phyloP scores from a whole-genome alignment of 1,140 invertebrate genomes.

The Drosophila biarmipes region DNA sequence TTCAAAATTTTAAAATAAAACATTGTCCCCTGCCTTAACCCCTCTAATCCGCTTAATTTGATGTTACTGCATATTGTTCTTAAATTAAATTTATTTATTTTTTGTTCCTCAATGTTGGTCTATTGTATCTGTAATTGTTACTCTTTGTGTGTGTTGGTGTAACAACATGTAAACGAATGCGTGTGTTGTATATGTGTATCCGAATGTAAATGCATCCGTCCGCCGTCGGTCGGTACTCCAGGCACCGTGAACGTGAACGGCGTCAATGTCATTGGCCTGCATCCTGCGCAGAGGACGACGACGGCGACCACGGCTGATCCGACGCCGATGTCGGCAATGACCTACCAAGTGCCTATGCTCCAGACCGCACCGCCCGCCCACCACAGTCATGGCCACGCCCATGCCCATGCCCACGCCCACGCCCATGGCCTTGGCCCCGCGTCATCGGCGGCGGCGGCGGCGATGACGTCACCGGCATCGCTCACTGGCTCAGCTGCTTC shows the following conservation, averaged over 20 bases:
- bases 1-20: background rate
- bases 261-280: constrained; percentile 89
- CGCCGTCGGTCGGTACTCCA: constrained; percentile 54
- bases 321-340: constrained; percentile 48
- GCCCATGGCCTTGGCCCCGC: constrained; percentile 16
- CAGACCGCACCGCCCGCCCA: constrained; percentile 13
- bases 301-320: constrained; percentile 26
- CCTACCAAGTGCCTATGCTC: constrained; percentile 53
- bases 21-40: background rate
- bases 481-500: constrained; percentile 45
- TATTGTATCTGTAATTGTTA: constrained; percentile 19
- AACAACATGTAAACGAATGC: constrained; percentile 39
- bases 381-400: constrained; percentile 30
- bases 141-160: constrained; percentile 49
- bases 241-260: constrained; percentile 86
- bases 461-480: constrained; percentile 44
- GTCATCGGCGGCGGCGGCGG: constrained; percentile 6
- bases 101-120: constrained; percentile 45
- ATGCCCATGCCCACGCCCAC: constrained; percentile 27
- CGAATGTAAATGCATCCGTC: constrained; percentile 58
- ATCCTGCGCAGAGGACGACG: constrained; percentile 78
- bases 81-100: constrained; percentile 13
- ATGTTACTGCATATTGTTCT: constrained; percentile 22
- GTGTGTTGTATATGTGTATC: constrained; percentile 50
- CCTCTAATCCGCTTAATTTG: background rate